These are phyloP conservation scores for Olivierus martensii DNA, from an alignment of 1,140 invertebrate genomes.

Conservation along the genomic window DNA sequence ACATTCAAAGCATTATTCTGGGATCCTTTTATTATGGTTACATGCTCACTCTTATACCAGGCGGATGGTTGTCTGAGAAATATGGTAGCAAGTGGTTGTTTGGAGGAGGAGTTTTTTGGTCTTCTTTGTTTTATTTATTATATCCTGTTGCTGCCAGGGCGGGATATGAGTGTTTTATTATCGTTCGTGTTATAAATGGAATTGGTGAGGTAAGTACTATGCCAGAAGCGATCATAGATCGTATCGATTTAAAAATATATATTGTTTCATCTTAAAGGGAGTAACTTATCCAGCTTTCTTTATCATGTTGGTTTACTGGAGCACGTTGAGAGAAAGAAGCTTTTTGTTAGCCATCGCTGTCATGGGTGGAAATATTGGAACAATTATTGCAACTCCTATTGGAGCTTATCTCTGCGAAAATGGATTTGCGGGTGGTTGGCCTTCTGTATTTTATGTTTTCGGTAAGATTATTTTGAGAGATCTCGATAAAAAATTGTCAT, in stretches of 20 bases:
- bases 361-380: constrained; percentile 25
- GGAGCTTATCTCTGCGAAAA: constrained; percentile 32
- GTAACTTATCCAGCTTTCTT: neutral
- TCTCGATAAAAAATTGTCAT: neutral
- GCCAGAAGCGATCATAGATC: too few relatives aligned
- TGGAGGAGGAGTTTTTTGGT: constrained; percentile 36
- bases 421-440: constrained; percentile 42
- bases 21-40: constrained; percentile 78
- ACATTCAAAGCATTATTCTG: constrained; percentile 42
- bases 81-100: constrained; percentile 71
- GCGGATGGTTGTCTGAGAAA: constrained; percentile 57
- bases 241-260: too few relatives aligned
- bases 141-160: constrained; percentile 14
- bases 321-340: neutral
- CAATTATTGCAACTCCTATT: constrained; percentile 21
- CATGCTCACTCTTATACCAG: constrained; percentile 63
- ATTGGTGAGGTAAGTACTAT: constrained; percentile 27
- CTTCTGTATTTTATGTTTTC: constrained; percentile 54
- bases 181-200: constrained; percentile 28
- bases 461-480: constrained; percentile 27
- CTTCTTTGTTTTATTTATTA: constrained; percentile 11
- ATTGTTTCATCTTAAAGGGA: neutral
- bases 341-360: neutral
- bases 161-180: constrained; percentile 28
- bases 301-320: neutral